Conservation (phyloP, 2,113 vertebrate genomes). For the Cephalopterus ornatus region DNA sequence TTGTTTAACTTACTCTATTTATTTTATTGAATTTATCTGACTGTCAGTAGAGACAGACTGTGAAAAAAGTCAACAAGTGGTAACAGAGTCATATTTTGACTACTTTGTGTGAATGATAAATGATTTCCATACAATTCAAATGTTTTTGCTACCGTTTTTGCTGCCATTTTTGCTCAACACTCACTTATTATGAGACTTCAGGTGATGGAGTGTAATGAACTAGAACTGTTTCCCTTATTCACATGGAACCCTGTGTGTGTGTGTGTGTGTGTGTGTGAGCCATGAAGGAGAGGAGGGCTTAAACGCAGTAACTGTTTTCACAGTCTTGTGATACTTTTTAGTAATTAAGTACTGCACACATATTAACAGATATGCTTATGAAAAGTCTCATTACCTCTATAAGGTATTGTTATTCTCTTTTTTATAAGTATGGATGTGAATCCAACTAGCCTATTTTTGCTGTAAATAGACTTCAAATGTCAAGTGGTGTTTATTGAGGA, state of each 20-base stretch:
- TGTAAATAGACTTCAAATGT: neutral
- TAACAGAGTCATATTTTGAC: neutral
- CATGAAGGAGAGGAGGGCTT: neutral
- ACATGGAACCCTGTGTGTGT: neutral
- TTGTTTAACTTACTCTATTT: slow-evolving; percentile 31
- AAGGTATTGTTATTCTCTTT: neutral
- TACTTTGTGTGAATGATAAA: neutral
- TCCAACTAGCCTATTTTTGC: neutral
- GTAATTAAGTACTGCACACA: neutral
- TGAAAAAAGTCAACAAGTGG: neutral
- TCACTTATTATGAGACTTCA: neutral
- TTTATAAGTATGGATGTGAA: neutral
- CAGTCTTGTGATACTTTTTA: neutral
- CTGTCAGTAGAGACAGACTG: neutral
- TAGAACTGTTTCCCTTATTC: neutral
- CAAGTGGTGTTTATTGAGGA: neutral
- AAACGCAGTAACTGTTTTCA: neutral
- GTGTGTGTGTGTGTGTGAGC: neutral
- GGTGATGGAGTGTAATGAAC: neutral
- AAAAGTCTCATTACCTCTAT: neutral
- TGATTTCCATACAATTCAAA: neutral
- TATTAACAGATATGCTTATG: neutral
- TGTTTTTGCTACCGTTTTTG: neutral
- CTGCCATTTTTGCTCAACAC: neutral
- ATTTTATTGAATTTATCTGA: neutral